phyloP scores from a whole-genome alignment of 2,888 invertebrate genomes.

The Drosophila yooni region DNA sequence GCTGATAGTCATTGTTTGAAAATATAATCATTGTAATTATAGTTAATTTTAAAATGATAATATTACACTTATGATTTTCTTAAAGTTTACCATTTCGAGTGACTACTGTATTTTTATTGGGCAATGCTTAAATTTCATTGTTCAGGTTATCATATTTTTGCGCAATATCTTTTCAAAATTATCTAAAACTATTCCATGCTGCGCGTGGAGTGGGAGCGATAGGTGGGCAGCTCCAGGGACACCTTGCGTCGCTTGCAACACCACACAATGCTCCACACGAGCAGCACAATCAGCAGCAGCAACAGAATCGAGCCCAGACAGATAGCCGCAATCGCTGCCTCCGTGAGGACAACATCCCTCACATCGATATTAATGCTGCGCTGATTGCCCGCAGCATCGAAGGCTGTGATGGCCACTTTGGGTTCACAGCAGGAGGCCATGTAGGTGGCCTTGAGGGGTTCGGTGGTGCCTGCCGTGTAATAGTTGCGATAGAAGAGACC shows the following conservation, averaged over 20 bases:
- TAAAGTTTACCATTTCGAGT: background rate
- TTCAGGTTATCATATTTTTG: slow-evolving; percentile 26
- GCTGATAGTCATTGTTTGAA: background rate
- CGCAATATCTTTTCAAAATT: slow-evolving; percentile 11
- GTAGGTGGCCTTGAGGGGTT: slow-evolving; percentile 88
- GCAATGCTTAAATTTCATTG: slow-evolving; percentile 20
- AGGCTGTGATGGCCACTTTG: slow-evolving; percentile 88
- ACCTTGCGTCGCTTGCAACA: slow-evolving; percentile 87
- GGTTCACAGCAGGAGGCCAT: slow-evolving; percentile 91
- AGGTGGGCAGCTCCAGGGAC: slow-evolving; percentile 87
- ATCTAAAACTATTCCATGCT: slow-evolving; percentile 74
- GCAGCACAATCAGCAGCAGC: slow-evolving; percentile 87
- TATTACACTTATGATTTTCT: background rate
- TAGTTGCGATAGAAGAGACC: slow-evolving; percentile 88
- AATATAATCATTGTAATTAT: background rate
- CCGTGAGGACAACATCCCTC: slow-evolving; percentile 83
- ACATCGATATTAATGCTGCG: slow-evolving; percentile 88
- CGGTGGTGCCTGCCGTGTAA: slow-evolving; percentile 89
- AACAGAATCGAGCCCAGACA: slow-evolving; percentile 88
- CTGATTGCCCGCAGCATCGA: slow-evolving; percentile 89
- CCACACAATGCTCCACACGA: slow-evolving; percentile 87
- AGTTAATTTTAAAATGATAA: background rate
- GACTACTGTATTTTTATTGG: slow-evolving; percentile 23
- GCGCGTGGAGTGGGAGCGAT: slow-evolving; percentile 84
- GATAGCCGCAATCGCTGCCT: slow-evolving; percentile 89